These are phyloP conservation scores for Brachionus angularis DNA, from an alignment of 1,140 invertebrate genomes.

Conservation along the genomic window DNA sequence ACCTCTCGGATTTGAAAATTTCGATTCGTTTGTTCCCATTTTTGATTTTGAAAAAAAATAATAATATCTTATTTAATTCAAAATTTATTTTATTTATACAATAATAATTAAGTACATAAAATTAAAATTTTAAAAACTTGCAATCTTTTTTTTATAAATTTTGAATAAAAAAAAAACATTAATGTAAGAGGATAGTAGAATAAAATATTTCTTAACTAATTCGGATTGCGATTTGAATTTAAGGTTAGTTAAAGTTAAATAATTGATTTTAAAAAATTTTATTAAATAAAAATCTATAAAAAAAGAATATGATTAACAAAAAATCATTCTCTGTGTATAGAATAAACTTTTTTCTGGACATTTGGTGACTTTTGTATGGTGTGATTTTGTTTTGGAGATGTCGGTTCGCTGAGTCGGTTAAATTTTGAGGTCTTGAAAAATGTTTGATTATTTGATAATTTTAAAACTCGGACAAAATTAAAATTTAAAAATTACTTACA, in stretches of 20 bases:
- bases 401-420: not conserved
- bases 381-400: not conserved
- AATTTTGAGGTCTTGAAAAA: slow-evolving; percentile 32
- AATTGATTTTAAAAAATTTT: no score
- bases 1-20: not conserved
- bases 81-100: no score
- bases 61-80: no score
- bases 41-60: not conserved
- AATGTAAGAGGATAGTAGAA: no score
- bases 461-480: not conserved
- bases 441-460: not conserved
- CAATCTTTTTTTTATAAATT: no score
- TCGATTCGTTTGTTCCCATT: slow-evolving; percentile 30
- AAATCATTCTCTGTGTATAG: slow-evolving; percentile 26
- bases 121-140: no score
- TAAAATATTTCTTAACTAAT: no score
- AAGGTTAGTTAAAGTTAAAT: no score
- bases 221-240: no score
- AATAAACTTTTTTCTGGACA: slow-evolving; percentile 8
- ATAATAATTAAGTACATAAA: no score
- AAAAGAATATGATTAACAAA: not conserved
- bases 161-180: no score
- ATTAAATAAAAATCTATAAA: no score
- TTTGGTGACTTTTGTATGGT: slow-evolving; percentile 5
- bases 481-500: slow-evolving; percentile 9